Conservation (phyloP, 2,888 invertebrate genomes). For the Sarcophaga subvicina region DNA sequence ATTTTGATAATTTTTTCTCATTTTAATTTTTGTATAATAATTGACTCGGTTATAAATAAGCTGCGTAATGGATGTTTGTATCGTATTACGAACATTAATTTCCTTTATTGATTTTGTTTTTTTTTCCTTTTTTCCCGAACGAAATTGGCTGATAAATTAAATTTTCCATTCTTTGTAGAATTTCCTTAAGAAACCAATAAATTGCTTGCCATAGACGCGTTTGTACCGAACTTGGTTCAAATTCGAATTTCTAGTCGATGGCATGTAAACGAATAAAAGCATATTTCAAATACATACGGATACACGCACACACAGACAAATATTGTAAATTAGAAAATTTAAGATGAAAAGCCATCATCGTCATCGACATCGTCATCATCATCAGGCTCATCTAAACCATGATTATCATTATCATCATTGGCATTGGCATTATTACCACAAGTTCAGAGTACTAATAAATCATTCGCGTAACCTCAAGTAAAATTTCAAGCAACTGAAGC, state of each 20-base stretch:
- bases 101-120: neutral
- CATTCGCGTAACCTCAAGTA: constrained; percentile 21
- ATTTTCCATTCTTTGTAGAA: neutral
- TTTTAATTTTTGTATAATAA: neutral
- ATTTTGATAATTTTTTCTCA: neutral
- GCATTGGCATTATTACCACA: neutral
- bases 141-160: neutral
- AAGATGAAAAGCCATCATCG: too few relatives aligned
- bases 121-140: neutral
- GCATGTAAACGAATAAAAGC: too few relatives aligned
- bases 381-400: too few relatives aligned
- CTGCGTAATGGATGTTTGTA: too few relatives aligned
- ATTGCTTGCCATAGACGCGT: neutral
- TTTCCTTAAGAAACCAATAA: neutral
- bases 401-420: neutral
- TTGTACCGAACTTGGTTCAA: too few relatives aligned
- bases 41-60: too few relatives aligned
- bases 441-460: constrained; percentile 9
- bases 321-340: too few relatives aligned
- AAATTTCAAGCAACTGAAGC: constrained; percentile 10
- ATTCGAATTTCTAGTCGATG: too few relatives aligned
- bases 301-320: too few relatives aligned
- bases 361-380: too few relatives aligned
- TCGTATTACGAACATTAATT: too few relatives aligned
- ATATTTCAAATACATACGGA: too few relatives aligned